phyloP scores from a whole-genome alignment of 92 coral and sea anemone species.

The Siderastrea siderea region DNA sequence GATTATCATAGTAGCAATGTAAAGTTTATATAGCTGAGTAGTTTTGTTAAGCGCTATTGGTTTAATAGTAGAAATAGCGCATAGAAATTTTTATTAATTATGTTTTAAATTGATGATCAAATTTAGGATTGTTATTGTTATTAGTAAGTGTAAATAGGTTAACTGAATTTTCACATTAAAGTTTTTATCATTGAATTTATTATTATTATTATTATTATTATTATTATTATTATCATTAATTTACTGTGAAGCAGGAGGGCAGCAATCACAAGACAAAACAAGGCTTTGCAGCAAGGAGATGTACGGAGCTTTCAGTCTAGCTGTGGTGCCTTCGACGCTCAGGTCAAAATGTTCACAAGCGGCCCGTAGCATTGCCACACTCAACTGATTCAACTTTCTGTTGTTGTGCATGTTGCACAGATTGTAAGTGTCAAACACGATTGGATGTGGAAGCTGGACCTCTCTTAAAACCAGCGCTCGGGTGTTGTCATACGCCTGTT shows the following conservation, averaged over 20 bases:
- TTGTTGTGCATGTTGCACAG: constrained; percentile 38
- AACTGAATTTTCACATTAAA: no score
- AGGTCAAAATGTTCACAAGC: constrained; percentile 52
- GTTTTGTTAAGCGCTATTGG: no score
- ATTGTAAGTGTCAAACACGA: constrained; percentile 42
- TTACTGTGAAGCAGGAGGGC: background rate
- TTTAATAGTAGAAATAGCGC: no score
- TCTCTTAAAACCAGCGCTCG: constrained; percentile 25
- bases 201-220: no score
- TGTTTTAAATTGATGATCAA: no score
- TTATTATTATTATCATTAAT: no score
- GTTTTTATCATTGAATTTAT: no score
- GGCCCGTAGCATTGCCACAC: constrained; percentile 30
- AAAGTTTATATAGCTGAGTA: no score
- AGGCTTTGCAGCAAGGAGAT: background rate
- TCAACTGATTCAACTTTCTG: constrained; percentile 30
- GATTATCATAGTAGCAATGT: no score
- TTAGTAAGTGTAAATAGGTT: no score
- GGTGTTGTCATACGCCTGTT: constrained; percentile 10
- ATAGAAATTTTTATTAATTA: no score
- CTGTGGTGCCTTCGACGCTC: constrained; percentile 8
- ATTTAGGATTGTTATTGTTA: no score
- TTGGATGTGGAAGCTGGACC: constrained; percentile 30
- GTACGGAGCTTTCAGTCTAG: constrained; percentile 7
- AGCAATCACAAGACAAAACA: background rate